Conservation (phyloP, 2,888 invertebrate genomes). For the Amphipyra berbera region DNA sequence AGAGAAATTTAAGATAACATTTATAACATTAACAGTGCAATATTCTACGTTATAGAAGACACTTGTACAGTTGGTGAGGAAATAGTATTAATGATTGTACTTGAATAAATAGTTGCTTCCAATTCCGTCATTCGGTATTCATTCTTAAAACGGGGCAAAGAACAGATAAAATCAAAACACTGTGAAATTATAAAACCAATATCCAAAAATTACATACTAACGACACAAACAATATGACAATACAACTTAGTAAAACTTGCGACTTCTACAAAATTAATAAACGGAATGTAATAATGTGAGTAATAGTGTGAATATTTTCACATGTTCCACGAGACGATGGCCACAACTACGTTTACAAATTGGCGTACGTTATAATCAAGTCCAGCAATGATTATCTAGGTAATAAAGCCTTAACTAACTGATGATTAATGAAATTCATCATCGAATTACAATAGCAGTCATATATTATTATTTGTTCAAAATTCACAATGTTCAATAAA, state of each 20-base stretch:
- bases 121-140: conserved; percentile 7
- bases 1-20: conserved; percentile 16
- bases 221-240: conserved; percentile 35
- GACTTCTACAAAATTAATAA: conserved; percentile 47
- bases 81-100: conserved; percentile 7
- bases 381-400: conserved; percentile 53
- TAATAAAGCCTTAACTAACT: conserved; percentile 52
- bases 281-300: conserved; percentile 32
- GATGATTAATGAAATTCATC: conserved; percentile 33
- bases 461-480: conserved; percentile 17
- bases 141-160: conserved; percentile 13
- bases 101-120: not conserved
- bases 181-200: conserved; percentile 31
- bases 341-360: conserved; percentile 37
- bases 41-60: conserved; percentile 11
- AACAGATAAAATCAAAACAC: conserved; percentile 19
- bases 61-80: conserved; percentile 13
- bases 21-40: conserved; percentile 21
- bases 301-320: conserved; percentile 26
- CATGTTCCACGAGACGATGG: conserved; percentile 33
- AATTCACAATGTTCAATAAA: conserved; percentile 43
- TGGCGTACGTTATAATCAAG: conserved; percentile 33
- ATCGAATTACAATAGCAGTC: conserved; percentile 33
- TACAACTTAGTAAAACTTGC: conserved; percentile 48
- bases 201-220: conserved; percentile 39